These are phyloP conservation scores for Melikaiella ostensackeni DNA, from an alignment of 2,888 invertebrate species.

Conservation along the genomic window DNA sequence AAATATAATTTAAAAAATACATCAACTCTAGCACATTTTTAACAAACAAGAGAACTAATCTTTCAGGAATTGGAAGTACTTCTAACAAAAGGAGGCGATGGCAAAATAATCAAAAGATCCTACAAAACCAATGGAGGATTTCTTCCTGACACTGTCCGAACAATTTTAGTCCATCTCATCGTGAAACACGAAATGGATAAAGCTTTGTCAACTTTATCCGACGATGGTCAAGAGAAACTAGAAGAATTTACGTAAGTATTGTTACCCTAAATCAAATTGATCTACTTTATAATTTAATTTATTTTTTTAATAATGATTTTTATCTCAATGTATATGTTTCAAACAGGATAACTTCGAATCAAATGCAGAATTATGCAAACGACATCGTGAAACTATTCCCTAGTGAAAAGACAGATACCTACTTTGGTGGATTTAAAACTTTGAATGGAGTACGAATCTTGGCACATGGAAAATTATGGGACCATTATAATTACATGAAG, in stretches of 20 bases:
- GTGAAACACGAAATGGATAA: slow-evolving; percentile 34
- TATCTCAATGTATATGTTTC: not conserved
- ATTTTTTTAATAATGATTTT: not conserved
- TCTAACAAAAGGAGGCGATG: slow-evolving; percentile 9
- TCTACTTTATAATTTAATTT: not conserved
- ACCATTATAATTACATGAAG: slow-evolving; percentile 44
- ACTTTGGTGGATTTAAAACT: slow-evolving; percentile 37
- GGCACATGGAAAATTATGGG: slow-evolving; percentile 40
- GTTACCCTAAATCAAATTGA: not conserved
- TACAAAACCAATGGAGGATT: slow-evolving; percentile 35
- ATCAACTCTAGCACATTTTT: not conserved
- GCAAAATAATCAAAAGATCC: slow-evolving; percentile 33
- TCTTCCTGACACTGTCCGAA: slow-evolving; percentile 24
- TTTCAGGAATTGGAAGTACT: slow-evolving; percentile 15
- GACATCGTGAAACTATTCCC: slow-evolving; percentile 40
- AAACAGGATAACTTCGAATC: slow-evolving; percentile 20
- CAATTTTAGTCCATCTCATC: slow-evolving; percentile 30
- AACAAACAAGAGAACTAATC: too few species aligned
- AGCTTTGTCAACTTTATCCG: slow-evolving; percentile 22
- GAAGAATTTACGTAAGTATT: slow-evolving; percentile 14
- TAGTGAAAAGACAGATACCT: slow-evolving; percentile 31
- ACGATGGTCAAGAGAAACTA: slow-evolving; percentile 24
- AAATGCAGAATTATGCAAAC: slow-evolving; percentile 30
- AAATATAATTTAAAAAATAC: not conserved
- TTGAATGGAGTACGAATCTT: slow-evolving; percentile 28